phyloP scores from a whole-genome alignment of 2,113 vertebrate species.

The Datnioides undecimradiatus region DNA sequence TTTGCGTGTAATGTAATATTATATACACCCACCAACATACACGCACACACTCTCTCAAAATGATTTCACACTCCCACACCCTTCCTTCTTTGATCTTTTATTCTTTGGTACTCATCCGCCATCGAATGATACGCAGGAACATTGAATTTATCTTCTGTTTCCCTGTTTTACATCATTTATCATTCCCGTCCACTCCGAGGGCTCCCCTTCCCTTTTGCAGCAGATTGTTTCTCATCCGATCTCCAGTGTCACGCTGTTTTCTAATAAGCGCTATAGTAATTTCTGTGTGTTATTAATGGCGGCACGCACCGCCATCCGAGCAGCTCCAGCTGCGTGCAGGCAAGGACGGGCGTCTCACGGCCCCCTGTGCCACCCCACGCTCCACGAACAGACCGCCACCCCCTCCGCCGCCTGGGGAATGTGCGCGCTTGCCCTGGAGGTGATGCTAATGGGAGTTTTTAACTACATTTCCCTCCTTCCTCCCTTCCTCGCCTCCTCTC shows the following conservation, averaged over 20 bases:
- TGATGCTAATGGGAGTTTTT: slow-evolving; percentile 79
- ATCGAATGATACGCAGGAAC: slow-evolving; percentile 43
- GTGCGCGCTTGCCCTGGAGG: slow-evolving; percentile 65
- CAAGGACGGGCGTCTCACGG: slow-evolving; percentile 22
- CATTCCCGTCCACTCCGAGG: slow-evolving; percentile 30
- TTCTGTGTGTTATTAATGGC: slow-evolving; percentile 73
- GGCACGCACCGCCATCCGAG: slow-evolving; percentile 12
- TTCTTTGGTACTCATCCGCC: slow-evolving; percentile 41
- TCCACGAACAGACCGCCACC: slow-evolving; percentile 5
- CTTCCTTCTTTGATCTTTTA: slow-evolving; percentile 56
- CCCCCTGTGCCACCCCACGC: slow-evolving; percentile 28
- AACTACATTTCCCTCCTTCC: slow-evolving; percentile 74
- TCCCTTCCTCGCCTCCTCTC: slow-evolving; percentile 61
- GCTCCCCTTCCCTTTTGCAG: slow-evolving; percentile 51
- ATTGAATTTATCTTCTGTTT: slow-evolving; percentile 43
- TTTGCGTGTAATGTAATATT: slow-evolving; percentile 37
- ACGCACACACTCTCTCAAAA: slow-evolving; percentile 5
- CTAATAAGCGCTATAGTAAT: slow-evolving; percentile 72
- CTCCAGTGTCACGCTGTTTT: slow-evolving; percentile 71
- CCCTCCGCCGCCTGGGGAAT: slow-evolving; percentile 46
- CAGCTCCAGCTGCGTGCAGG: slow-evolving; percentile 61
- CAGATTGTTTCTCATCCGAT: slow-evolving; percentile 71
- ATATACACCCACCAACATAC: slow-evolving; percentile 11
- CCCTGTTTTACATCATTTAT: slow-evolving; percentile 65
- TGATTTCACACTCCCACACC: slow-evolving; percentile 48